phyloP scores from a whole-genome alignment of 2,797 vertebrate species.

The Cetoscarus ocellatus region DNA sequence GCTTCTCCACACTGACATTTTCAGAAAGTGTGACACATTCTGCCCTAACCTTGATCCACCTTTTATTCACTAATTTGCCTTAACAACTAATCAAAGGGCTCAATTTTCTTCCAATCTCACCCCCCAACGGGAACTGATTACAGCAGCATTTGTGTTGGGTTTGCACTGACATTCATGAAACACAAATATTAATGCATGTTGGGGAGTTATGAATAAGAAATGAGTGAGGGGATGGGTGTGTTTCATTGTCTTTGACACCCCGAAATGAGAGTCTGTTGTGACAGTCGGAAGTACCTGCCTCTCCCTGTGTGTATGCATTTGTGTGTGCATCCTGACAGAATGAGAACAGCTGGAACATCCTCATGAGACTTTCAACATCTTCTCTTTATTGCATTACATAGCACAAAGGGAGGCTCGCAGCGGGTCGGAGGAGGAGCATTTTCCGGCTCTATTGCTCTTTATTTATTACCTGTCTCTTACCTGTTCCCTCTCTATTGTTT shows the following conservation, averaged over 20 bases:
- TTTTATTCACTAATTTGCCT: constrained; percentile 41
- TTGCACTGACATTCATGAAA: constrained; percentile 2
- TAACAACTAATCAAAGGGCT: constrained; percentile 26
- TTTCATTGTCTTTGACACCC: constrained; percentile 12
- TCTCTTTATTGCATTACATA: constrained; percentile 7
- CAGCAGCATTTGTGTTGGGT: neutral
- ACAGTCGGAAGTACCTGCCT: constrained; percentile 16
- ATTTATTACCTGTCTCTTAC: neutral
- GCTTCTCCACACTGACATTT: constrained; percentile 22
- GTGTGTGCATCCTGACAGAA: constrained; percentile 45
- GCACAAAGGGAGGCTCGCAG: constrained; percentile 23
- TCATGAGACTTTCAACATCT: constrained; percentile 25
- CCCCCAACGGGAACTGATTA: constrained; percentile 1
- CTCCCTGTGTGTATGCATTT: constrained; percentile 3
- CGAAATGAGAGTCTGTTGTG: constrained; percentile 13
- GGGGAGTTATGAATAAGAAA: neutral
- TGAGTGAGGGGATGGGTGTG: neutral
- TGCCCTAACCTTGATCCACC: constrained; percentile 14
- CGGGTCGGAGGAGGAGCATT: constrained; percentile 10
- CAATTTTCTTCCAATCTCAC: constrained; percentile 19
- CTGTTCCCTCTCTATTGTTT: neutral
- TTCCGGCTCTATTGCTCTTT: neutral
- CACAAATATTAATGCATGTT: constrained; percentile 11
- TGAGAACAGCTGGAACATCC: constrained; percentile 58
- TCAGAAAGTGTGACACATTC: constrained; percentile 43